A percentile compares a stretch with the other conserved stretches of the same genome.
These are phyloP conservation scores for Sinhomidia bicolor DNA, from an alignment of 2,888 invertebrate species.

Conservation along the genomic window DNA sequence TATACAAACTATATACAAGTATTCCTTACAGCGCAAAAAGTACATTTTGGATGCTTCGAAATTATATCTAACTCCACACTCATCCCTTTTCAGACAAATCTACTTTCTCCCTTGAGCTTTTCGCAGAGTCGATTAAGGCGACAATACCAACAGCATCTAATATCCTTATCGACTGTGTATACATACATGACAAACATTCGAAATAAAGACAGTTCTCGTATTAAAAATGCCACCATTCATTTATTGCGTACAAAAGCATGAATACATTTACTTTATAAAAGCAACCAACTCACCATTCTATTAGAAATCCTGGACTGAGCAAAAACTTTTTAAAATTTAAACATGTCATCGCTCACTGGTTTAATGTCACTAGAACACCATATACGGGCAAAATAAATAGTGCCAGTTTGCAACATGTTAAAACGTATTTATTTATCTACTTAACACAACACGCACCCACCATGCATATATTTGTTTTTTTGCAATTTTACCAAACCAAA, in stretches of 20 bases:
- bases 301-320: background rate
- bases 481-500: background rate
- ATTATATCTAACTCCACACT: slow-evolving; percentile 18
- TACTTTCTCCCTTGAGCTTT: slow-evolving; percentile 24
- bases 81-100: background rate
- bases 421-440: background rate
- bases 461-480: background rate
- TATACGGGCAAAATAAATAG: slow-evolving; percentile 29
- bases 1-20: slow-evolving; percentile 47
- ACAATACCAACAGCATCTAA: background rate
- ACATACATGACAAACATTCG: slow-evolving; percentile 34
- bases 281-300: background rate
- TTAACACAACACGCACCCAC: slow-evolving; percentile 27
- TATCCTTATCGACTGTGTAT: slow-evolving; percentile 47
- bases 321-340: background rate
- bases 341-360: background rate
- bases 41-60: background rate
- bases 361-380: slow-evolving; percentile 8
- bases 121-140: slow-evolving; percentile 41
- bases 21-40: slow-evolving; percentile 44
- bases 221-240: background rate
- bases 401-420: background rate
- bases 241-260: background rate
- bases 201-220: slow-evolving; percentile 60
- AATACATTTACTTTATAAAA: background rate